Evolutionary conservation across 2,797 vertebrate species (phyloP).

Genomic region (Tragopan temminckii): DNA sequence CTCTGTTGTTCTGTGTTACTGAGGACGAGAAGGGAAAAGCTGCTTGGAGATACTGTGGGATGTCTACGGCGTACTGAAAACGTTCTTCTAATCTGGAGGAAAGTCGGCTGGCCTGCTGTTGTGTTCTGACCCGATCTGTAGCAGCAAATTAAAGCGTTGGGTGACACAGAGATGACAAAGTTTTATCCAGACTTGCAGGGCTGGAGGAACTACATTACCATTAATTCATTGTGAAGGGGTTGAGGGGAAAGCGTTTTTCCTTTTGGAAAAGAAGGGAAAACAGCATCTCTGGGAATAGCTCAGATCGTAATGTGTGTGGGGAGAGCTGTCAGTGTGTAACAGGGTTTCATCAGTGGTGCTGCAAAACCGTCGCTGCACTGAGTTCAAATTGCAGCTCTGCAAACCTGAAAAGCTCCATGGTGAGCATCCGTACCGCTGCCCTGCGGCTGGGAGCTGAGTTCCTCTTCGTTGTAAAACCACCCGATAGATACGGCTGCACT

Average conservation of each 20-base stretch:
- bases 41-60: neutral
- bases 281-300: neutral
- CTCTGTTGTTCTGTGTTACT: neutral
- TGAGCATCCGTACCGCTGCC: constrained; percentile 29
- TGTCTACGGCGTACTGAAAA: neutral
- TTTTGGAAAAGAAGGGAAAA: neutral
- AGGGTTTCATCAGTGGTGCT: neutral
- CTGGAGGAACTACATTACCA: neutral
- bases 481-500: neutral
- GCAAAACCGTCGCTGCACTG: neutral
- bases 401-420: constrained; percentile 28
- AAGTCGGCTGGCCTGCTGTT: neutral
- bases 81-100: neutral
- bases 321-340: neutral
- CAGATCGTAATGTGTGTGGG: neutral
- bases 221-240: neutral
- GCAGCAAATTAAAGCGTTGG: neutral
- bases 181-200: neutral
- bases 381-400: neutral
- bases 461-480: constrained; percentile 36
- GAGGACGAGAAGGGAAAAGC: constrained; percentile 11
- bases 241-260: neutral
- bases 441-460: neutral
- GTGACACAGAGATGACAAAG: neutral
- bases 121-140: neutral